These are phyloP conservation scores for Protomyctophum bolini DNA, from an alignment of 2,113 vertebrate genomes.

Conservation along the genomic window DNA sequence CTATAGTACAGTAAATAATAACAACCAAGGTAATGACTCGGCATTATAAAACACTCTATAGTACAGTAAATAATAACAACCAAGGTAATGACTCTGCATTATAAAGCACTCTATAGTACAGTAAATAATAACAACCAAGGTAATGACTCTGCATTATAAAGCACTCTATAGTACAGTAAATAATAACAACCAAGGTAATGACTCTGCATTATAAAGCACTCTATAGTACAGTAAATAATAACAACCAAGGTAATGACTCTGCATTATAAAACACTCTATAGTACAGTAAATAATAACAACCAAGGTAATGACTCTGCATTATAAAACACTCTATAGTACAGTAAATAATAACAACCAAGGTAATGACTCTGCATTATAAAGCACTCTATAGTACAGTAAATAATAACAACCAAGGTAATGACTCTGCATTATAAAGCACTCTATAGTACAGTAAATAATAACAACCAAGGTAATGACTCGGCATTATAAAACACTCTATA, in stretches of 20 bases:
- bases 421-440: conserved; percentile 6
- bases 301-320: conserved; percentile 84
- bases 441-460: too few relatives aligned
- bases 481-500: conserved; percentile 4
- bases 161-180: conserved; percentile 1
- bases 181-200: conserved; percentile 96
- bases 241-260: conserved; percentile 89
- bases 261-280: conserved; percentile 4
- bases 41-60: conserved; percentile 4
- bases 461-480: conserved; percentile 89
- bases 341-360: conserved; percentile 99
- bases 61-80: too few relatives aligned
- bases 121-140: conserved; percentile 99
- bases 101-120: conserved; percentile 11
- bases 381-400: conserved; percentile 1
- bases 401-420: conserved; percentile 96
- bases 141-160: conserved; percentile 61
- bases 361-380: conserved; percentile 61
- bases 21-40: conserved; percentile 89
- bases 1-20: too few relatives aligned
- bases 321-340: conserved; percentile 10
- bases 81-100: conserved; percentile 84
- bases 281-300: too few relatives aligned
- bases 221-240: too few relatives aligned
- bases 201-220: conserved; percentile 6